phyloP scores from a whole-genome alignment of 2,888 invertebrate species.

The Lysandra coridon region DNA sequence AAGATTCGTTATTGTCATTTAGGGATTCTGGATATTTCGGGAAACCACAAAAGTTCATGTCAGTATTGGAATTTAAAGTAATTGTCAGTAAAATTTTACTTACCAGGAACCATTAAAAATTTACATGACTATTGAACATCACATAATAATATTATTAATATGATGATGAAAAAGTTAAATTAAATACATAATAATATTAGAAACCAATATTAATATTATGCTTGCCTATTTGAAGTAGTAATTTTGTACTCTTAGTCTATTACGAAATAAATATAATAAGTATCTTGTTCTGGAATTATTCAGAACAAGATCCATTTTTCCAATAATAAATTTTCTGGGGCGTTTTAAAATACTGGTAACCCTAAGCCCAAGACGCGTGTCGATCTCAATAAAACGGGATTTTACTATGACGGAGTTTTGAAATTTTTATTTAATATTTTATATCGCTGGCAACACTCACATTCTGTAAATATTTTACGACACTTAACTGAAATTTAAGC shows the following conservation, averaged over 20 bases:
- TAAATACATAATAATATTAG: too few relatives aligned
- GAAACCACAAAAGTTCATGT: background rate
- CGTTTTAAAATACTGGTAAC: background rate
- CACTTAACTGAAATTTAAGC: background rate
- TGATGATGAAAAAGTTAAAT: too few relatives aligned
- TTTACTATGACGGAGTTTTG: constrained; percentile 6
- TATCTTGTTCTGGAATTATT: too few relatives aligned
- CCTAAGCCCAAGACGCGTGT: constrained; percentile 16
- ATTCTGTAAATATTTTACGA: constrained; percentile 13
- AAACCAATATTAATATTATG: too few relatives aligned
- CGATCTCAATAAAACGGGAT: constrained; percentile 13
- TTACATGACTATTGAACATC: too few relatives aligned
- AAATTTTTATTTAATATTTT: constrained; percentile 14
- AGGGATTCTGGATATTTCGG: background rate
- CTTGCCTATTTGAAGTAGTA: too few relatives aligned
- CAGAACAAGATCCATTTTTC: background rate
- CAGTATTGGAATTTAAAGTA: too few relatives aligned
- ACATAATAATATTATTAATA: too few relatives aligned
- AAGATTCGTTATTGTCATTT: background rate
- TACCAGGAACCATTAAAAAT: too few relatives aligned
- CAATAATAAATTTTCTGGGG: background rate
- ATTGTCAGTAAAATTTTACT: too few relatives aligned
- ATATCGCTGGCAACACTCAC: constrained; percentile 8
- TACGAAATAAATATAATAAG: too few relatives aligned
- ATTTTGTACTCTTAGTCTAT: too few relatives aligned